Percentiles rank a stretch among this genome's conserved stretches.
phyloP scores from a whole-genome alignment of 2,888 invertebrate species.

The Noctua pronuba region DNA sequence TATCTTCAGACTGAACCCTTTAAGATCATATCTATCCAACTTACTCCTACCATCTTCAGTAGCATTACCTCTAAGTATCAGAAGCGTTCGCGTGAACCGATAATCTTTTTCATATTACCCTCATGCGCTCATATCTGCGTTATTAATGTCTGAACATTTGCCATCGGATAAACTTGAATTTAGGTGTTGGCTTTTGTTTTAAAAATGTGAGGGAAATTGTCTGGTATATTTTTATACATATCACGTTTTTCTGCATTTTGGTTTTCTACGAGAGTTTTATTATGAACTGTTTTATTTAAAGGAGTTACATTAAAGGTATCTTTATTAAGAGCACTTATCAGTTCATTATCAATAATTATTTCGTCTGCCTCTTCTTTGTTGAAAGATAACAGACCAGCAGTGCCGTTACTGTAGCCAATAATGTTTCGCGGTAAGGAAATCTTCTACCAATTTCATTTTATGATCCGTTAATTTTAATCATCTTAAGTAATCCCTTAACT shows the following conservation, averaged over 20 bases:
- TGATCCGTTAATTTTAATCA: background rate
- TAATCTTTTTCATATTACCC: slow-evolving; percentile 62
- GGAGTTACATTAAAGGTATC: background rate
- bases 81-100: slow-evolving; percentile 39
- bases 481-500: background rate
- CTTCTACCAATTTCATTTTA: background rate
- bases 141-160: slow-evolving; percentile 51
- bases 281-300: background rate
- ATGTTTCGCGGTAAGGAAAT: background rate
- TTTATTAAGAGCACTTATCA: too few relatives aligned
- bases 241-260: background rate
- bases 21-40: slow-evolving; percentile 5
- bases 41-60: slow-evolving; percentile 34
- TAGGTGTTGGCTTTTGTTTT: slow-evolving; percentile 21
- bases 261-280: background rate
- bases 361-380: background rate
- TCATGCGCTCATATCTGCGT: slow-evolving; percentile 37
- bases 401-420: background rate
- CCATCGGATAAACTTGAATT: slow-evolving; percentile 40
- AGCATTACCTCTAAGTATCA: slow-evolving; percentile 41
- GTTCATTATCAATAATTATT: background rate
- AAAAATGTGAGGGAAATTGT: background rate
- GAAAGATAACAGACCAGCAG: background rate
- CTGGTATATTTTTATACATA: background rate
- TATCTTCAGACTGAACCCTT: background rate